These are phyloP conservation scores for Tylochromis polylepis DNA, from an alignment of 2,113 vertebrate genomes.

Conservation along the genomic window DNA sequence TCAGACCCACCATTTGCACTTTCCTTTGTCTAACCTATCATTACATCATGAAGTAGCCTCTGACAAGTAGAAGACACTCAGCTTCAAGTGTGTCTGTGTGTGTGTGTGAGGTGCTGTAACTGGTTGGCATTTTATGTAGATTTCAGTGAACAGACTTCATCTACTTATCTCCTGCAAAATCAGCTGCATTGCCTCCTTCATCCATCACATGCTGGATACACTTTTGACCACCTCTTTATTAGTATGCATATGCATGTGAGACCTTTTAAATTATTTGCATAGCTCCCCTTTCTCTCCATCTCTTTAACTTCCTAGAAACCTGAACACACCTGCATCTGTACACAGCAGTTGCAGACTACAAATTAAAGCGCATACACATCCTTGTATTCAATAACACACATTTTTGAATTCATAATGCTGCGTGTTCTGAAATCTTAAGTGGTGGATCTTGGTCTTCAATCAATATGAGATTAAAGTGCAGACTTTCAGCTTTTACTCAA, in stretches of 20 bases:
- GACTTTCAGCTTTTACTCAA: neutral
- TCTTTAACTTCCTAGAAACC: neutral
- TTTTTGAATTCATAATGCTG: neutral
- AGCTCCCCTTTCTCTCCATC: neutral
- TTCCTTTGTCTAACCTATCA: constrained; percentile 17
- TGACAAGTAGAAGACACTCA: constrained; percentile 4
- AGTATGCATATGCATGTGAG: constrained; percentile 52
- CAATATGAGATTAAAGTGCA: neutral
- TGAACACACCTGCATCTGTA: neutral
- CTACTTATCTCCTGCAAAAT: constrained; percentile 4
- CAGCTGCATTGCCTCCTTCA: constrained; percentile 27
- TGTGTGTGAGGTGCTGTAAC: neutral
- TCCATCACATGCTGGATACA: constrained; percentile 38
- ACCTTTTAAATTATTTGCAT: constrained; percentile 17
- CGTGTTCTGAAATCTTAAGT: constrained; percentile 35
- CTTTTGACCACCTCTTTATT: constrained; percentile 29
- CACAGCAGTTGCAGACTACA: neutral
- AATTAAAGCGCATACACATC: neutral
- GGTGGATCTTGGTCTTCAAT: neutral
- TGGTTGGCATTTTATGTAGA: neutral
- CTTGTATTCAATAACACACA: neutral
- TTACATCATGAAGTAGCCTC: constrained; percentile 17
- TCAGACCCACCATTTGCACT: neutral
- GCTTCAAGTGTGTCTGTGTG: neutral
- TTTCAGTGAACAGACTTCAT: constrained; percentile 3